phyloP scores from a whole-genome alignment of 2,797 vertebrate species.

The Triplophysa yarkandensis region DNA sequence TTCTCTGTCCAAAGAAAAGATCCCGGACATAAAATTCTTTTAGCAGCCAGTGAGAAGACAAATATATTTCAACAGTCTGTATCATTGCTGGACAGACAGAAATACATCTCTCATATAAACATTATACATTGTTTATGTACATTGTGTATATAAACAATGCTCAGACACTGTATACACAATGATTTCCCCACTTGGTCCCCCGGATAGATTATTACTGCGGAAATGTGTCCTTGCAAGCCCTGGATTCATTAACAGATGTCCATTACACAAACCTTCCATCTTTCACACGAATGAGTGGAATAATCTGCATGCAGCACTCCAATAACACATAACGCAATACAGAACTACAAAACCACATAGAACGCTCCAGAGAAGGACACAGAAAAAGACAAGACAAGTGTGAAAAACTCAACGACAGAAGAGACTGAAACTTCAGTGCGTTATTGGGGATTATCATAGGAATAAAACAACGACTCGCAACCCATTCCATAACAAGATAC shows the following conservation, averaged over 20 bases:
- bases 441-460: conserved; percentile 69
- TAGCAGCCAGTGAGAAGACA: conserved; percentile 71
- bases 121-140: conserved; percentile 67
- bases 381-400: conserved; percentile 66
- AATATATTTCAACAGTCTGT: conserved; percentile 79
- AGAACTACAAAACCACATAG: conserved; percentile 74
- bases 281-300: conserved; percentile 76
- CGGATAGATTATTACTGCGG: conserved; percentile 57
- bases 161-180: conserved; percentile 79
- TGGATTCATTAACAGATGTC: conserved; percentile 77
- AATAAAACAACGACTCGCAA: too few relatives aligned
- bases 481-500: not conserved
- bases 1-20: conserved; percentile 83
- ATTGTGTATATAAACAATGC: too few relatives aligned
- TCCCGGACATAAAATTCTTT: conserved; percentile 69
- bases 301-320: conserved; percentile 81
- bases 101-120: conserved; percentile 68
- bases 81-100: conserved; percentile 60
- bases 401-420: conserved; percentile 83
- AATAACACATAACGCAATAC: conserved; percentile 77
- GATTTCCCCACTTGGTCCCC: conserved; percentile 70
- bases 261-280: conserved; percentile 65
- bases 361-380: not conserved
- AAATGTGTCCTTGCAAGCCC: conserved; percentile 59
- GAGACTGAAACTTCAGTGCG: conserved; percentile 85